A percentile compares a stretch with the other conserved stretches of the same genome.
These are phyloP conservation scores for Epizoanthus stellaris DNA, from an alignment of 92 coral and sea anemone species.

Conservation along the genomic window DNA sequence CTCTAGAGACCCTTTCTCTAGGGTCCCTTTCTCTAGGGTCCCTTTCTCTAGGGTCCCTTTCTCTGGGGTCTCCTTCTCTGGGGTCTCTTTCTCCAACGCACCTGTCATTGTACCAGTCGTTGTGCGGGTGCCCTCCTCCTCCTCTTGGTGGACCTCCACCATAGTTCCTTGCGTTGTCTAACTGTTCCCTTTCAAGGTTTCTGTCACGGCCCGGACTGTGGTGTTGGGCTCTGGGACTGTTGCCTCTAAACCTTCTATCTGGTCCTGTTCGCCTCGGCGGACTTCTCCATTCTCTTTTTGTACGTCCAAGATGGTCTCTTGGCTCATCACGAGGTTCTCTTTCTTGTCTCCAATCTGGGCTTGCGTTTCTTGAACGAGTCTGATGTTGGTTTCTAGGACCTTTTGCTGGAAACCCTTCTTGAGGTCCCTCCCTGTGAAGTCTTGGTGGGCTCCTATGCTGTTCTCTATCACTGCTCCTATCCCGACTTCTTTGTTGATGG, in stretches of 20 bases:
- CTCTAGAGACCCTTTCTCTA: background rate
- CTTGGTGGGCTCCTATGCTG: slow-evolving; percentile 11
- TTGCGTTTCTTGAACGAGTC: background rate
- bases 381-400: slow-evolving; percentile 6
- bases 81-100: background rate
- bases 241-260: background rate
- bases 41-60: background rate
- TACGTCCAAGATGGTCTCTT: background rate
- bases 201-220: background rate
- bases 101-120: background rate
- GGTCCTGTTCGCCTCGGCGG: background rate
- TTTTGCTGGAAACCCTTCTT: background rate
- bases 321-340: slow-evolving; percentile 1
- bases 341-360: background rate
- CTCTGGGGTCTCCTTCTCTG: background rate
- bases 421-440: background rate
- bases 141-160: background rate
- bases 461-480: background rate
- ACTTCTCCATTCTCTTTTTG: background rate
- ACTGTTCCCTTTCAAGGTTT: background rate
- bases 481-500: background rate
- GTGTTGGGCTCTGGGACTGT: background rate
- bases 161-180: background rate
- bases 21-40: no score
- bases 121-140: no score